Evolutionary conservation across 2,888 invertebrate species (phyloP).

Genomic region (Eupithecia insigniata): DNA sequence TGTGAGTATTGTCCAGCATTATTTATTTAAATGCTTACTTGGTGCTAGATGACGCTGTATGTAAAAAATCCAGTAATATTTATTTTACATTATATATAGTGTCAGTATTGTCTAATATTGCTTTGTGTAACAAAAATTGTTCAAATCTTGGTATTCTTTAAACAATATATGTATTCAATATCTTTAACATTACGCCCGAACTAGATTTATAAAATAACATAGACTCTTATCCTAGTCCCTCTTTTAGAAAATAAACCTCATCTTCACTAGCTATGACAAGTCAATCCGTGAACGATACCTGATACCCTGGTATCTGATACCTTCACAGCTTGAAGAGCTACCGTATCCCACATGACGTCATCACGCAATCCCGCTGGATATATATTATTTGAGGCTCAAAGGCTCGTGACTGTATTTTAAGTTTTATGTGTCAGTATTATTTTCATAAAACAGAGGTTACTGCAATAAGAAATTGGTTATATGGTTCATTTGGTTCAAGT

Average conservation of each 20-base stretch:
- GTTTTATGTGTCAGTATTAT: not conserved
- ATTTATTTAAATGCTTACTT: too few species aligned
- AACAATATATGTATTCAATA: not conserved
- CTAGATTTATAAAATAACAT: not conserved
- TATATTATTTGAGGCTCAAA: constrained; percentile 13
- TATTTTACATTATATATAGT: too few species aligned
- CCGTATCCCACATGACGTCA: constrained; percentile 33
- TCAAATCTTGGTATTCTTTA: not conserved
- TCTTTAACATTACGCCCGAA: too few species aligned
- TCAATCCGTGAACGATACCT: not conserved
- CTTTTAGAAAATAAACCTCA: not conserved
- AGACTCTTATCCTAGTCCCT: not conserved
- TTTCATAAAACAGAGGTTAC: not conserved
- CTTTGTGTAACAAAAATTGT: too few species aligned
- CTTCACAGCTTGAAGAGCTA: constrained; percentile 25
- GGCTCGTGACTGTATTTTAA: not conserved
- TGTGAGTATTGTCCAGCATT: too few species aligned
- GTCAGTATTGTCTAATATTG: too few species aligned
- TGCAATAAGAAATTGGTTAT: not conserved
- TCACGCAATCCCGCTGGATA: constrained; percentile 8
- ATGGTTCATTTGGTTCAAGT: too few species aligned
- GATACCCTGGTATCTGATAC: constrained; percentile 3
- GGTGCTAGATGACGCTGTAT: too few species aligned
- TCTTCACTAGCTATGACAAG: not conserved
- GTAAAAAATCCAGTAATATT: too few species aligned